A percentile compares a stretch with the other conserved stretches of the same genome.
Conservation (phyloP, 2,888 invertebrate species). For the Zaprionus obscuricornis region DNA sequence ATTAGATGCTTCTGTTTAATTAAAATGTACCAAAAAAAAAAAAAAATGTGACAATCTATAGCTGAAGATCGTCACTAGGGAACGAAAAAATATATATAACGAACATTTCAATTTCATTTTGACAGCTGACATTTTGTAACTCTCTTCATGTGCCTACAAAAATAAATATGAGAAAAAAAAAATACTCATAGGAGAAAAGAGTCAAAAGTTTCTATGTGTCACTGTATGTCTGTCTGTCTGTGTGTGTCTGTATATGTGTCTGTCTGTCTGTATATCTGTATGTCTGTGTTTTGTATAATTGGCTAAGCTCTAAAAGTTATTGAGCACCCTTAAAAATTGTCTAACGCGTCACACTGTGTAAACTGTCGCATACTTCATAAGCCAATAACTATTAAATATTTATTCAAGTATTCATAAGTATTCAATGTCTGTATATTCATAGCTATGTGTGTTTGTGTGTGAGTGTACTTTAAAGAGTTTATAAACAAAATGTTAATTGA, state of each 20-base stretch:
- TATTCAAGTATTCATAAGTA: constrained; percentile 48
- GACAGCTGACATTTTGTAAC: constrained; percentile 44
- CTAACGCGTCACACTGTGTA: constrained; percentile 22
- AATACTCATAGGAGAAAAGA: constrained; percentile 4
- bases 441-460: neutral
- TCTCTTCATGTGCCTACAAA: constrained; percentile 32
- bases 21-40: constrained; percentile 58
- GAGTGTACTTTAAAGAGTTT: constrained; percentile 8
- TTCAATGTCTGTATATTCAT: constrained; percentile 10
- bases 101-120: constrained; percentile 68
- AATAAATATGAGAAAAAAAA: constrained; percentile 41
- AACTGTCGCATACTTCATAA: constrained; percentile 23
- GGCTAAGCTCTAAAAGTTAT: constrained; percentile 50
- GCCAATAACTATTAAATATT: constrained; percentile 41
- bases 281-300: constrained; percentile 49
- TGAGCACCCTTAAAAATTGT: constrained; percentile 4
- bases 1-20: constrained; percentile 45
- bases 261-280: constrained; percentile 1
- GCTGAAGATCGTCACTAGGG: constrained; percentile 56
- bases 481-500: constrained; percentile 39
- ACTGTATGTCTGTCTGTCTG: constrained; percentile 11
- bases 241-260: constrained; percentile 35
- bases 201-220: constrained; percentile 24
- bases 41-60: constrained; percentile 44
- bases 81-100: constrained; percentile 1